phyloP scores from a whole-genome alignment of 2,888 invertebrate genomes.

The Polyploca ridens region DNA sequence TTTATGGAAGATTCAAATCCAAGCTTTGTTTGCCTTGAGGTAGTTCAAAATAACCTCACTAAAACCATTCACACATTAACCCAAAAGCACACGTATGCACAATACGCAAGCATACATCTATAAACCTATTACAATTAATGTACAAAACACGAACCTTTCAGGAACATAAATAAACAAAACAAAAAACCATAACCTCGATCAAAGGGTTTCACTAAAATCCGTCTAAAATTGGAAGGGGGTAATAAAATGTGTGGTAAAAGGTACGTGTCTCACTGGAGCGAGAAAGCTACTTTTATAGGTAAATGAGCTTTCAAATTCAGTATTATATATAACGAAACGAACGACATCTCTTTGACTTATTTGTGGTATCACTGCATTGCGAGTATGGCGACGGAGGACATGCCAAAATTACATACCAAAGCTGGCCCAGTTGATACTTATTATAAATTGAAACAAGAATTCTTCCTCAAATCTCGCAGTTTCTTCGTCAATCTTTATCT shows the following conservation, averaged over 20 bases:
- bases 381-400: too few relatives aligned
- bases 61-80: neutral
- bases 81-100: neutral
- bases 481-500: too few relatives aligned
- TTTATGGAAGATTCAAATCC: too few relatives aligned
- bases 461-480: too few relatives aligned
- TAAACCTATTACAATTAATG: neutral
- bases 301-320: neutral
- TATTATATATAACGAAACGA: too few relatives aligned
- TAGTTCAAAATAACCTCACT: neutral
- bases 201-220: slow-evolving; percentile 40
- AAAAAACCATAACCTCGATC: slow-evolving; percentile 48
- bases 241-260: slow-evolving; percentile 48
- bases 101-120: neutral
- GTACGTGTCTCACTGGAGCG: slow-evolving; percentile 16
- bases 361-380: too few relatives aligned
- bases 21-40: too few relatives aligned
- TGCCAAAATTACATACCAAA: too few relatives aligned
- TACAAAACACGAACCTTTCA: neutral
- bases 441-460: too few relatives aligned
- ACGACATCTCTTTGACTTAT: too few relatives aligned
- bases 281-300: slow-evolving; percentile 33
- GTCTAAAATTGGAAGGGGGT: slow-evolving; percentile 47
- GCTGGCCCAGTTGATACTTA: too few relatives aligned
- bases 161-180: slow-evolving; percentile 22